Evolutionary conservation across 1,140 invertebrate species (phyloP).

Genomic region (Riptortus pedestris): DNA sequence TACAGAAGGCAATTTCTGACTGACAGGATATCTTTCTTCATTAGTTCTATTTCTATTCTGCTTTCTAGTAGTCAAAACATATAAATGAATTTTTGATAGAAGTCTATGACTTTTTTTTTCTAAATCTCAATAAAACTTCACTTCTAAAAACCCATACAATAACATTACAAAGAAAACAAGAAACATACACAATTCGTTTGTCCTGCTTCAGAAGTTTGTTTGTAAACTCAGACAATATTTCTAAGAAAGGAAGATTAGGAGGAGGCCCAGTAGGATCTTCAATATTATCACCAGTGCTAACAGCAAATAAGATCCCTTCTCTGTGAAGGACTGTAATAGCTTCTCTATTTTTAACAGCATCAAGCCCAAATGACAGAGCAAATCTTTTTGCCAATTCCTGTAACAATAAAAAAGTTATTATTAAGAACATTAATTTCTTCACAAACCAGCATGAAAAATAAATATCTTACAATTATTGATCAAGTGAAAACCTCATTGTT

Average conservation of each 20-base stretch:
- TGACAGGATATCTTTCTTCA: too few relatives aligned
- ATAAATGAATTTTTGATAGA: too few relatives aligned
- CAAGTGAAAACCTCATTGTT: not conserved
- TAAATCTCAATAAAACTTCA: too few relatives aligned
- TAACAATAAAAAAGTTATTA: not conserved
- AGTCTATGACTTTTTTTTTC: too few relatives aligned
- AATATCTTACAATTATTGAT: not conserved
- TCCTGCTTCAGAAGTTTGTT: constrained; percentile 93
- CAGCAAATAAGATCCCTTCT: constrained; percentile 84
- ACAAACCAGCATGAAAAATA: too few relatives aligned
- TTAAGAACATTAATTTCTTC: too few relatives aligned
- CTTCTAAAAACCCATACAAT: too few relatives aligned
- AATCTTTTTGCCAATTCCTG: constrained; percentile 92
- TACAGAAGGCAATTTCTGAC: too few relatives aligned
- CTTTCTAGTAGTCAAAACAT: too few relatives aligned
- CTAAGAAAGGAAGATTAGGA: constrained; percentile 81
- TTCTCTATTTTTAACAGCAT: constrained; percentile 94
- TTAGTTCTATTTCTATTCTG: too few relatives aligned
- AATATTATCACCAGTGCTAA: constrained; percentile 51
- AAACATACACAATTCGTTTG: constrained; percentile 80
- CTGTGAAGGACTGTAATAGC: constrained; percentile 92
- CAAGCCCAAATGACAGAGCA: constrained; percentile 91
- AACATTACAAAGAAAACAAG: too few relatives aligned
- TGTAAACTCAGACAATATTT: constrained; percentile 91
- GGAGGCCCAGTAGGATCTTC: constrained; percentile 66